These are phyloP conservation scores for Callyntrura sp. DNA, from an alignment of 2,888 invertebrate genomes.

Conservation along the genomic window DNA sequence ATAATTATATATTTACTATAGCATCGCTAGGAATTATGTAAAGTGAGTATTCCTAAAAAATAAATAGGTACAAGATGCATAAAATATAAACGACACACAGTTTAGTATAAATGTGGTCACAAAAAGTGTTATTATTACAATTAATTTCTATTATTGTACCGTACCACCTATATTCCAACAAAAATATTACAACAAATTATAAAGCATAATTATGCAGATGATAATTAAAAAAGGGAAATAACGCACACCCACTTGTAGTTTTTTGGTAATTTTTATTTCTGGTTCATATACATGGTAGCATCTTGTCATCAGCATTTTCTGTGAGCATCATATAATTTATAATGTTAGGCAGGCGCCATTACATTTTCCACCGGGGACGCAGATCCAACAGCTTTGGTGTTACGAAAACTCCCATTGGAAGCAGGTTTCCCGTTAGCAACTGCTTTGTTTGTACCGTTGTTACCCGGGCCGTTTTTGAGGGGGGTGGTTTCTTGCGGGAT, in stretches of 20 bases:
- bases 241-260: too few relatives aligned
- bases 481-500: not conserved
- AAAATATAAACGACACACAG: constrained; percentile 3
- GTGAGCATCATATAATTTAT: not conserved
- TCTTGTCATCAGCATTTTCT: too few relatives aligned
- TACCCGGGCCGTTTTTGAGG: not conserved
- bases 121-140: not conserved
- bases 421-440: not conserved
- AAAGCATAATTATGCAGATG: not conserved
- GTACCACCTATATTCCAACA: too few relatives aligned
- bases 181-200: not conserved
- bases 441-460: constrained; percentile 26
- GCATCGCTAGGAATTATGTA: too few relatives aligned
- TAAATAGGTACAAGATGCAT: constrained; percentile 23
- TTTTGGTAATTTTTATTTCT: not conserved
- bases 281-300: too few relatives aligned
- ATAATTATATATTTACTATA: not conserved
- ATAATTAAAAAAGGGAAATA: too few relatives aligned
- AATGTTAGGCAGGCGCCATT: not conserved
- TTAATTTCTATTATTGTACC: not conserved
- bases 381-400: too few relatives aligned
- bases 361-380: not conserved
- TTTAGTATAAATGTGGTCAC: not conserved
- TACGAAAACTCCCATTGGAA: not conserved
- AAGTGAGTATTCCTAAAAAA: constrained; percentile 5